These are phyloP conservation scores for Morelia viridis DNA, from an alignment of 2,797 vertebrate species.

Conservation along the genomic window DNA sequence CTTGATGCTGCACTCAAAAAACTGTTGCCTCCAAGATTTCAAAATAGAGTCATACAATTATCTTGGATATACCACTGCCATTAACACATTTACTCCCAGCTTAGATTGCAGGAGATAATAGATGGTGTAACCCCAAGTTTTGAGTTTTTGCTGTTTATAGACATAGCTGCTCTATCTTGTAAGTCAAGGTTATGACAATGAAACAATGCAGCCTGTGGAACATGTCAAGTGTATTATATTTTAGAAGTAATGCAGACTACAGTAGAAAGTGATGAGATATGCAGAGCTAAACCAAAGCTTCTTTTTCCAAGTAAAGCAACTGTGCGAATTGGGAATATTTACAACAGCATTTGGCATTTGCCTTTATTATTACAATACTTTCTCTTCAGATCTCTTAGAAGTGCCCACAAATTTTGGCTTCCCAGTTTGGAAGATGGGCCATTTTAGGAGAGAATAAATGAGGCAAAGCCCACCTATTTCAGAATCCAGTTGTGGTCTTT, in stretches of 20 bases:
- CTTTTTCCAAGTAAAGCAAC: background rate
- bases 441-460: too few relatives aligned
- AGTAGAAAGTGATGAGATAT: slow-evolving; percentile 21
- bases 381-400: background rate
- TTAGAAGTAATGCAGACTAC: slow-evolving; percentile 19
- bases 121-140: background rate
- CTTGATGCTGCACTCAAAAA: background rate
- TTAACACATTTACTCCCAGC: slow-evolving; percentile 18
- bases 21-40: background rate
- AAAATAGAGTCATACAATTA: background rate
- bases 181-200: background rate
- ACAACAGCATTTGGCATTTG: slow-evolving; percentile 18
- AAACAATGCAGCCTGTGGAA: background rate
- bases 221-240: slow-evolving; percentile 15
- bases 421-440: too few relatives aligned
- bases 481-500: too few relatives aligned
- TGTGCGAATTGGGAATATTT: background rate
- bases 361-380: background rate
- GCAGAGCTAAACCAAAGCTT: background rate
- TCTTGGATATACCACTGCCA: background rate
- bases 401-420: too few relatives aligned
- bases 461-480: too few relatives aligned
- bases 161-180: slow-evolving; percentile 8
- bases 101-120: background rate
- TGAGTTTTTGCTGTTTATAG: slow-evolving; percentile 14